Conservation (phyloP, 2,113 vertebrate genomes). For the Sturnira hondurensis region DNA sequence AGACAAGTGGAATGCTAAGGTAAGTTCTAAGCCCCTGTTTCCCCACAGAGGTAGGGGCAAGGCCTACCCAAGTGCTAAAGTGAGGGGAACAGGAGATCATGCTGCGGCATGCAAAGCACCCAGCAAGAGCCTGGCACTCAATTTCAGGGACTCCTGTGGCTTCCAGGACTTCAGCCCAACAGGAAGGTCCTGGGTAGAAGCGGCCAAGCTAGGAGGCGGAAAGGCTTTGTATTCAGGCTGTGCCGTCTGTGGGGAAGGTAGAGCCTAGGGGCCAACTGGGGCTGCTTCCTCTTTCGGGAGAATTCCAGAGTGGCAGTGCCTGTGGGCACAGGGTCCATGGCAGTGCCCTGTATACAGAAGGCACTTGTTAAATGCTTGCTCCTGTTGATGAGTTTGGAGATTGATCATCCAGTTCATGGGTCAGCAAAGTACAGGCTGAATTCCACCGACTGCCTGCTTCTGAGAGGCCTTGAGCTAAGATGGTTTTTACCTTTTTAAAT, state of each 20-base stretch:
- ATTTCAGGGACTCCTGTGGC: neutral
- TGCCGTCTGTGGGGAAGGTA: neutral
- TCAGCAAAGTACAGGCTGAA: neutral
- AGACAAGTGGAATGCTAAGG: neutral
- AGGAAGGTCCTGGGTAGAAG: neutral
- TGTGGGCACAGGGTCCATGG: neutral
- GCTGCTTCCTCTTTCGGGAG: neutral
- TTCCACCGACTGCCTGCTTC: neutral
- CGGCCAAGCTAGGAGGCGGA: neutral
- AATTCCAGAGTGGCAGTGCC: neutral
- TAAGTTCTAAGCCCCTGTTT: neutral
- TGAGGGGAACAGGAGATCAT: fast-evolving
- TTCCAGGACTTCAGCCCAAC: neutral
- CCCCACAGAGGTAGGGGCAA: neutral
- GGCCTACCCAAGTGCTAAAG: neutral
- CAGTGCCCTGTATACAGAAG: neutral
- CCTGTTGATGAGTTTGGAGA: neutral
- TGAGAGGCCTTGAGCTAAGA: neutral
- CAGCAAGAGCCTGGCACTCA: neutral
- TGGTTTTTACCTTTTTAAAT: neutral
- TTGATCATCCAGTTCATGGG: neutral
- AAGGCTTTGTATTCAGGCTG: neutral
- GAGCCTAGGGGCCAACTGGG: neutral
- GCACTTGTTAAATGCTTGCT: neutral
- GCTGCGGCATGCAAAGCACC: fast-evolving